Evolutionary conservation across 1,140 invertebrate species (phyloP).

Genomic region (Tetramorium parvispinum): DNA sequence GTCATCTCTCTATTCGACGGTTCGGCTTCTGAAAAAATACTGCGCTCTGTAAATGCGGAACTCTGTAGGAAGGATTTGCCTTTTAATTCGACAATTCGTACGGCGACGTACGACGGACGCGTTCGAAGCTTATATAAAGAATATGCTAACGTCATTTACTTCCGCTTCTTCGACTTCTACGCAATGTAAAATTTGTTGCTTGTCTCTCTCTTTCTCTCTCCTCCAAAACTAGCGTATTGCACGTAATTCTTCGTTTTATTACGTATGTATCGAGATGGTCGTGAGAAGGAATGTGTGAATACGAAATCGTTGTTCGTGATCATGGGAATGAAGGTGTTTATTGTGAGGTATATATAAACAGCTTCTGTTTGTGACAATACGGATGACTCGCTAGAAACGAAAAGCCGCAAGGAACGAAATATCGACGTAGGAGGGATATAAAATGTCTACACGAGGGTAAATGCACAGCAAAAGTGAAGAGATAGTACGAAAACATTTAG

Average conservation of each 20-base stretch:
- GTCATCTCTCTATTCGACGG: slow-evolving; percentile 61
- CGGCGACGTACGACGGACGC: background rate
- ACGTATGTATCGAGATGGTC: background rate
- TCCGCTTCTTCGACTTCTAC: slow-evolving; percentile 27
- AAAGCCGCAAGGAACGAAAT: background rate
- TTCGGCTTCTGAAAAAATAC: slow-evolving; percentile 78
- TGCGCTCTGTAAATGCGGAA: slow-evolving; percentile 76
- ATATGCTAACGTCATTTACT: slow-evolving; percentile 27
- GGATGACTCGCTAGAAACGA: slow-evolving; percentile 3
- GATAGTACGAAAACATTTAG: slow-evolving; percentile 76
- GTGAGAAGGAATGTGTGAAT: slow-evolving; percentile 1
- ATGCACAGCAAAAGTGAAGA: slow-evolving; percentile 38
- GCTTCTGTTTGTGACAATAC: background rate
- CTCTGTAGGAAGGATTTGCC: slow-evolving; percentile 61
- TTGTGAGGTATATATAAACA: background rate
- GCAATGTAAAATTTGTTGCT: background rate
- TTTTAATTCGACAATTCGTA: slow-evolving; percentile 41
- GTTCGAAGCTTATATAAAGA: slow-evolving; percentile 44
- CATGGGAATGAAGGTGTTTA: background rate
- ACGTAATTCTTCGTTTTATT: background rate
- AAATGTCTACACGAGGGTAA: slow-evolving; percentile 46
- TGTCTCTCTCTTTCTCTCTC: background rate
- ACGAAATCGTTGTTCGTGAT: slow-evolving; percentile 5
- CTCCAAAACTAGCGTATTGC: background rate
- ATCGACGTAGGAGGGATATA: background rate